Evolutionary conservation across 2,113 vertebrate genomes (phyloP).

Genomic region (Tinamus guttatus): DNA sequence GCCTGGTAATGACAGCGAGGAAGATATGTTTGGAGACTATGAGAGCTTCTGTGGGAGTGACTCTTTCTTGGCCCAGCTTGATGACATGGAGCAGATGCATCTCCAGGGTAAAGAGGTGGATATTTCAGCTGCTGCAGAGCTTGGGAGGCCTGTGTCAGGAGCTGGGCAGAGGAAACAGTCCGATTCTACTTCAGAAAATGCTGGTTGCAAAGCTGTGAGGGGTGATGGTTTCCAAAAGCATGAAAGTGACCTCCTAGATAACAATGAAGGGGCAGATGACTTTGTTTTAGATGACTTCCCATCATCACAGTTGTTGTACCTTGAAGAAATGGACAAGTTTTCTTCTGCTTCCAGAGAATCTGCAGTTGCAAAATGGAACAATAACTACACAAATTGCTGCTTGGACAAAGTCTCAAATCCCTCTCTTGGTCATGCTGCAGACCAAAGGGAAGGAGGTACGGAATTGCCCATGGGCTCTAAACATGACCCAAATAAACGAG

Average conservation of each 20-base stretch:
- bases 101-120: not conserved
- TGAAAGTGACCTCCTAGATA: not conserved
- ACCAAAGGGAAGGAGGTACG: not conserved
- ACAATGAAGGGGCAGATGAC: not conserved
- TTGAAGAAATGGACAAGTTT: slow-evolving; percentile 9
- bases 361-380: not conserved
- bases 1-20: slow-evolving; percentile 82
- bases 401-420: not conserved
- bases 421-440: not conserved
- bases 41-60: slow-evolving; percentile 84
- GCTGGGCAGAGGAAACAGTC: not conserved
- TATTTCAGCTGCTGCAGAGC: not conserved
- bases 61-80: slow-evolving; percentile 84
- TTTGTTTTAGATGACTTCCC: slow-evolving; percentile 80
- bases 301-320: slow-evolving; percentile 79
- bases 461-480: not conserved
- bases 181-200: not conserved
- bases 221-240: not conserved
- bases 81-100: slow-evolving; percentile 75
- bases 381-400: not conserved
- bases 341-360: not conserved
- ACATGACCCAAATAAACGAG: slow-evolving; percentile 53
- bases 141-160: not conserved
- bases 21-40: slow-evolving; percentile 90
- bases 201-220: not conserved